Percentiles rank a stretch among this genome's conserved stretches.
phyloP scores from a whole-genome alignment of 2,113 vertebrate genomes.

The Microcebus lehilahytsara region DNA sequence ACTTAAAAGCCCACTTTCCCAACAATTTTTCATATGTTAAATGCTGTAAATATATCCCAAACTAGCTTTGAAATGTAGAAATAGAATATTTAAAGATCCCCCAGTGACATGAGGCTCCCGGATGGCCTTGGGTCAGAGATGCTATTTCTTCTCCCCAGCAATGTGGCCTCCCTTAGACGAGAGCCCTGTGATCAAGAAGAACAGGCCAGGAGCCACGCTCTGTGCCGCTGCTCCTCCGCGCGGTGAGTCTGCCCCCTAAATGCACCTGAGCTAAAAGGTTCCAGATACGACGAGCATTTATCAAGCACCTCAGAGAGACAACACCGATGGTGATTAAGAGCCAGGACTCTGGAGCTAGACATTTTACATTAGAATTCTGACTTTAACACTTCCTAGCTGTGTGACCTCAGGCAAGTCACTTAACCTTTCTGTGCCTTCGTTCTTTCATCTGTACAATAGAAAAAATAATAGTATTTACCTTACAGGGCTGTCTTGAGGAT shows the following conservation, averaged over 20 bases:
- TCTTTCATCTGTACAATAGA: background rate
- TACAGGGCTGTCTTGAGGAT: background rate
- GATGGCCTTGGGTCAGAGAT: background rate
- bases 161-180: background rate
- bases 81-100: constrained; percentile 53
- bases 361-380: background rate
- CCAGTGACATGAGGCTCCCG: constrained; percentile 1
- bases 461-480: background rate
- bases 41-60: constrained; percentile 56
- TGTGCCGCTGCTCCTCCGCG: background rate
- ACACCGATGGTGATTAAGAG: background rate
- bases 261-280: background rate
- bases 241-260: too few species aligned
- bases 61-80: constrained; percentile 63
- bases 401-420: background rate
- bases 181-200: background rate
- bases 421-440: background rate
- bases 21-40: constrained; percentile 57
- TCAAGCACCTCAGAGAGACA: background rate
- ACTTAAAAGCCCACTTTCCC: constrained; percentile 58
- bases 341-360: background rate
- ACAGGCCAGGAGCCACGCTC: background rate
- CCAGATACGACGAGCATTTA: background rate
- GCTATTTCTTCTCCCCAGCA: background rate
- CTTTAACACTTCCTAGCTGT: background rate